phyloP scores from a whole-genome alignment of 2,797 vertebrate species.

The Sebastes kiyomatsui region DNA sequence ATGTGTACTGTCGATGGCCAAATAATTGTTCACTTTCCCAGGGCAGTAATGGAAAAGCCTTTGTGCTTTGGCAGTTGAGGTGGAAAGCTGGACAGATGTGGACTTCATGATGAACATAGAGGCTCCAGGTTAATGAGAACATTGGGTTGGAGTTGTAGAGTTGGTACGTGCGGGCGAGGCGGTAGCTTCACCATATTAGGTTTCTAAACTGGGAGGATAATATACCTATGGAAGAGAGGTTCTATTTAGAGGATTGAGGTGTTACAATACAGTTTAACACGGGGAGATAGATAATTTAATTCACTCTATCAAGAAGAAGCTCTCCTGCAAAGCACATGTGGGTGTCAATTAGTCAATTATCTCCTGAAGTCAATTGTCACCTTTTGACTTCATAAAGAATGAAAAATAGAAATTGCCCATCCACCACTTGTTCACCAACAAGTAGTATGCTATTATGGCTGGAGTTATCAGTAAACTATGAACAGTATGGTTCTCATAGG shows the following conservation, averaged over 20 bases:
- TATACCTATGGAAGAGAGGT: neutral
- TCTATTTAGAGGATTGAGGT: neutral
- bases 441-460: neutral
- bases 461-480: neutral
- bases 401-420: neutral
- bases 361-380: neutral
- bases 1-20: constrained; percentile 58
- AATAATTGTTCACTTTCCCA: constrained; percentile 78
- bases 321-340: neutral
- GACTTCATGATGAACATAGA: constrained; percentile 70
- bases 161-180: neutral
- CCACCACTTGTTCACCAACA: neutral
- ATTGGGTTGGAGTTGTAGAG: neutral
- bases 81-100: constrained; percentile 79
- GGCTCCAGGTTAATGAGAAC: constrained; percentile 60
- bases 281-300: neutral
- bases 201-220: neutral
- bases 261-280: neutral
- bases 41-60: constrained; percentile 77
- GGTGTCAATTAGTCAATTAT: neutral
- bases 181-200: neutral
- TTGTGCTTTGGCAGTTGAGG: constrained; percentile 79
- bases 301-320: neutral
- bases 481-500: neutral
- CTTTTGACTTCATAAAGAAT: neutral